These are phyloP conservation scores for Lasioglossum vierecki DNA, from an alignment of 2,888 invertebrate species.

Conservation along the genomic window DNA sequence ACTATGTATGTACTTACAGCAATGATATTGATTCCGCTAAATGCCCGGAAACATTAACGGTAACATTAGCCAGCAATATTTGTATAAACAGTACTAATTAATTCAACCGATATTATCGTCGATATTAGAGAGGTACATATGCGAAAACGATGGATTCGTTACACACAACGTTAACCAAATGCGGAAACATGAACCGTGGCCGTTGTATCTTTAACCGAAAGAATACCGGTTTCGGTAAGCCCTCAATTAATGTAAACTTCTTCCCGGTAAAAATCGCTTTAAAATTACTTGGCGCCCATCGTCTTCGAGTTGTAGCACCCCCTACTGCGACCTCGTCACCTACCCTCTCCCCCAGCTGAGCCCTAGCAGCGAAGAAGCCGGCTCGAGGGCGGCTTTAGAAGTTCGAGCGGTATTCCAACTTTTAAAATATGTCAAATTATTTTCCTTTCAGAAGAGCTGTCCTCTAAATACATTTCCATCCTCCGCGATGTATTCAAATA, in stretches of 20 bases:
- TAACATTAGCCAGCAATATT: not conserved
- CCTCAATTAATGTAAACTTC: constrained; percentile 79
- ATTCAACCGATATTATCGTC: not conserved
- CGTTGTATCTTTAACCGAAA: not conserved
- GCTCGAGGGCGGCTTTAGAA: constrained; percentile 73
- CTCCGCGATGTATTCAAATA: constrained; percentile 77
- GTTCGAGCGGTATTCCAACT: constrained; percentile 81
- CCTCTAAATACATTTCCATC: constrained; percentile 77
- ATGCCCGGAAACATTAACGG: not conserved
- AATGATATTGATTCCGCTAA: not conserved
- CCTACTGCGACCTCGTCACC: constrained; percentile 50
- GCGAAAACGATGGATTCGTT: not conserved
- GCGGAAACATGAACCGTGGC: not conserved
- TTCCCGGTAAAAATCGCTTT: constrained; percentile 78
- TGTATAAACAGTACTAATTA: not conserved
- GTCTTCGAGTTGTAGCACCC: constrained; percentile 42
- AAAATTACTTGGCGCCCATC: constrained; percentile 75
- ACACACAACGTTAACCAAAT: not conserved
- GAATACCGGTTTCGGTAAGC: constrained; percentile 66
- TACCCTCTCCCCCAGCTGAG: constrained; percentile 64
- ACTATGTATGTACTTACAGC: not conserved
- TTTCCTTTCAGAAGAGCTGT: constrained; percentile 78
- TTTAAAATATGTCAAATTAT: constrained; percentile 83
- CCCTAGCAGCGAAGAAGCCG: constrained; percentile 61
- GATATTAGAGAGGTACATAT: not conserved